phyloP scores from a whole-genome alignment of 2,888 invertebrate species.

The Dascillus cervinus region DNA sequence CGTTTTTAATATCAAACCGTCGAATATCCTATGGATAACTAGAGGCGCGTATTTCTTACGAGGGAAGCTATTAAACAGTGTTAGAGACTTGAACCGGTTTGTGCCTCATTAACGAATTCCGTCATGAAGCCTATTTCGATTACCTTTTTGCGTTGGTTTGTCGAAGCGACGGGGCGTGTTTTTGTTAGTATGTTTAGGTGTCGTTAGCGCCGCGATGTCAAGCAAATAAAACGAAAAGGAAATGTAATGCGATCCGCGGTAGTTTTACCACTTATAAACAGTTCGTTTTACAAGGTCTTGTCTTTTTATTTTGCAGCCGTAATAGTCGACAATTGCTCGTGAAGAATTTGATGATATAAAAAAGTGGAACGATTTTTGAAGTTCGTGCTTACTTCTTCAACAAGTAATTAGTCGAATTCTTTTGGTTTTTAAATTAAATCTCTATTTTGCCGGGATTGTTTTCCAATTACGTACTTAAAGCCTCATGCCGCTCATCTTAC shows the following conservation, averaged over 20 bases:
- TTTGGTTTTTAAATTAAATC: slow-evolving; percentile 7
- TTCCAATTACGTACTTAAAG: too few relatives aligned
- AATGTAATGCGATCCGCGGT: slow-evolving; percentile 15
- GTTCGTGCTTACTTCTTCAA: background rate
- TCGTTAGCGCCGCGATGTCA: slow-evolving; percentile 24
- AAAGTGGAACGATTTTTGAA: background rate
- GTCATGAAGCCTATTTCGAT: slow-evolving; percentile 24
- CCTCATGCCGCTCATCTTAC: too few relatives aligned
- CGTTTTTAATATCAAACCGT: too few relatives aligned
- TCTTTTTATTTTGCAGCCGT: background rate
- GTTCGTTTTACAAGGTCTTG: background rate
- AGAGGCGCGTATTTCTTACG: too few relatives aligned
- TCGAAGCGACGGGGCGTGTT: slow-evolving; percentile 16
- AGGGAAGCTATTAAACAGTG: slow-evolving; percentile 9
- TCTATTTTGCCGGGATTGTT: too few relatives aligned
- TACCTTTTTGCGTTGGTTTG: slow-evolving; percentile 23
- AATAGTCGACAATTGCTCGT: background rate
- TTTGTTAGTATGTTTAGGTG: slow-evolving; percentile 18
- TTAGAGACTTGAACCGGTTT: slow-evolving; percentile 21
- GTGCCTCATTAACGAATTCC: slow-evolving; percentile 28
- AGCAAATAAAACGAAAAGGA: slow-evolving; percentile 17
- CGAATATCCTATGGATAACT: too few relatives aligned
- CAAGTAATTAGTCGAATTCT: too few relatives aligned
- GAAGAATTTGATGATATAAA: background rate
- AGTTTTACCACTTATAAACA: slow-evolving; percentile 16